Evolutionary conservation across 2,888 invertebrate genomes (phyloP).

Genomic region (Brenthis ino): DNA sequence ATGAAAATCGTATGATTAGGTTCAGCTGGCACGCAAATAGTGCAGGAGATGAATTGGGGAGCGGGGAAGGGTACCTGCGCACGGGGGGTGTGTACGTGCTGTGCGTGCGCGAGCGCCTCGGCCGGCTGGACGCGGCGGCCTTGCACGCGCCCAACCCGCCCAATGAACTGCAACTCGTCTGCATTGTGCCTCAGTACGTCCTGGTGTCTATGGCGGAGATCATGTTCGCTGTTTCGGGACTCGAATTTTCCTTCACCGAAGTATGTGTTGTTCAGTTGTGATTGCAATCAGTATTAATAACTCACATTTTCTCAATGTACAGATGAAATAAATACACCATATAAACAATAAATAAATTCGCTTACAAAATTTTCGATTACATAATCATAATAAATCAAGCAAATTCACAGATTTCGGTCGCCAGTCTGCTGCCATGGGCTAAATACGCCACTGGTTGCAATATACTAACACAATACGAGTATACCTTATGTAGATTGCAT

Average conservation of each 20-base stretch:
- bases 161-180: slow-evolving; percentile 86
- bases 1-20: neutral
- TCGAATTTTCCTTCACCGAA: slow-evolving; percentile 92
- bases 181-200: slow-evolving; percentile 91
- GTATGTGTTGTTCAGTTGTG: slow-evolving; percentile 6
- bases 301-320: neutral
- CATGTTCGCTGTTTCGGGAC: slow-evolving; percentile 91
- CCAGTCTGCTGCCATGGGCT: too few relatives aligned
- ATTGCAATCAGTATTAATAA: neutral
- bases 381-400: too few relatives aligned
- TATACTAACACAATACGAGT: too few relatives aligned
- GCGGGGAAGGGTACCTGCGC: slow-evolving; percentile 61
- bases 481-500: too few relatives aligned
- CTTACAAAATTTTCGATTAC: too few relatives aligned
- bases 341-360: too few relatives aligned
- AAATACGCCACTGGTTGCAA: too few relatives aligned
- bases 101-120: slow-evolving; percentile 77
- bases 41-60: slow-evolving; percentile 58
- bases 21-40: slow-evolving; percentile 61
- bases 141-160: slow-evolving; percentile 84
- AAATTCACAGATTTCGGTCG: too few relatives aligned
- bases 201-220: slow-evolving; percentile 91
- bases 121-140: slow-evolving; percentile 77
- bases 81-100: slow-evolving; percentile 82
- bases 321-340: neutral